These are phyloP conservation scores for Ferdinandea cuprea DNA, from an alignment of 2,888 invertebrate genomes.

Conservation along the genomic window DNA sequence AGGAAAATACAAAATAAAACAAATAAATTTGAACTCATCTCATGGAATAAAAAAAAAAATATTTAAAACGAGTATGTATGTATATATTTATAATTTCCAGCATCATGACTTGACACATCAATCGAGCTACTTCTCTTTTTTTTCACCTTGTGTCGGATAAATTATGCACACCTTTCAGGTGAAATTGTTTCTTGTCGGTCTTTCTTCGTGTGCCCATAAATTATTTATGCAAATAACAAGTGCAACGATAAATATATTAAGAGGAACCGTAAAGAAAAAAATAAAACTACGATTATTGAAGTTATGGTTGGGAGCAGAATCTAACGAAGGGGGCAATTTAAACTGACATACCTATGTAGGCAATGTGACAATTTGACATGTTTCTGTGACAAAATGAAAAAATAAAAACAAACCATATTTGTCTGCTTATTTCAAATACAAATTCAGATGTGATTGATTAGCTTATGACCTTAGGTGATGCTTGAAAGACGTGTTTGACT, in stretches of 20 bases:
- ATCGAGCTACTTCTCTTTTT: conserved; percentile 25
- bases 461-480: background rate
- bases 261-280: conserved; percentile 1
- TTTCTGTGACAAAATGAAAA: background rate
- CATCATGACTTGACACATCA: conserved; percentile 31
- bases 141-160: conserved; percentile 24
- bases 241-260: conserved; percentile 43
- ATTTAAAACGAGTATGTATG: conserved; percentile 24
- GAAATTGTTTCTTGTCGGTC: conserved; percentile 36
- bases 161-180: conserved; percentile 42
- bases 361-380: conserved; percentile 41
- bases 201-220: conserved; percentile 31
- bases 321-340: conserved; percentile 17
- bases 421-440: conserved; percentile 24
- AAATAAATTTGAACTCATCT: conserved; percentile 11
- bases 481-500: conserved; percentile 1
- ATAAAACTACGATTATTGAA: conserved; percentile 7
- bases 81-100: conserved; percentile 21
- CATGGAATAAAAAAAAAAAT: conserved; percentile 7
- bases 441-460: conserved; percentile 37
- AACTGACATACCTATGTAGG: conserved; percentile 31
- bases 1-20: background rate
- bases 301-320: background rate
- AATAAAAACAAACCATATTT: conserved; percentile 5
- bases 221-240: conserved; percentile 52